These are phyloP conservation scores for Homarus gammarus DNA, from an alignment of 2,888 invertebrate genomes.

Conservation along the genomic window DNA sequence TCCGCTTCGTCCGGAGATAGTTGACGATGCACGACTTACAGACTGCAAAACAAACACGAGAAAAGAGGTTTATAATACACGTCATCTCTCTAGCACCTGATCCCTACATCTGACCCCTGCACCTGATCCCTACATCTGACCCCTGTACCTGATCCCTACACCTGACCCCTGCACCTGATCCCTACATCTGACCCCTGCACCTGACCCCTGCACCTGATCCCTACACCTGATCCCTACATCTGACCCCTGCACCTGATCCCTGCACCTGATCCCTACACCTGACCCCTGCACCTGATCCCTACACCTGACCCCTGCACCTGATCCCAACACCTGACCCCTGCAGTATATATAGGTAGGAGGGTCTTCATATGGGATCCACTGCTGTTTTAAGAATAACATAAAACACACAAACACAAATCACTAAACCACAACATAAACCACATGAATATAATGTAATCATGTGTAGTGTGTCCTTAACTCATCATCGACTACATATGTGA, in stretches of 20 bases:
- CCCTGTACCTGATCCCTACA: too few species aligned
- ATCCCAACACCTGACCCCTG: neutral
- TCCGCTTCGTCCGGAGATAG: constrained; percentile 90
- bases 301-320: too few species aligned
- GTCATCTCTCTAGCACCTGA: too few species aligned
- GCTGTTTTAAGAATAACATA: neutral
- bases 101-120: too few species aligned
- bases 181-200: too few species aligned
- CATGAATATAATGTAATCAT: neutral
- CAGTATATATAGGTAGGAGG: neutral
- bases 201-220: too few species aligned
- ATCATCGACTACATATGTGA: neutral
- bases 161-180: too few species aligned
- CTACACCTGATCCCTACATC: too few species aligned
- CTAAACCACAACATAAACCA: neutral
- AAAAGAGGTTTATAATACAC: neutral
- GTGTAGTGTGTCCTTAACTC: neutral
- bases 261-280: too few species aligned
- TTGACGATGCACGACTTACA: constrained; percentile 96
- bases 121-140: too few species aligned
- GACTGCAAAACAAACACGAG: constrained; percentile 82
- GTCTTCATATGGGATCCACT: neutral
- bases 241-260: too few species aligned
- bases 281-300: too few species aligned
- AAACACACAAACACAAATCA: neutral